Evolutionary conservation across 2,888 invertebrate species (phyloP), one percentile per base, ranked within the genome.

Genomic region (Xanthorhoe spadicearia): DNA sequence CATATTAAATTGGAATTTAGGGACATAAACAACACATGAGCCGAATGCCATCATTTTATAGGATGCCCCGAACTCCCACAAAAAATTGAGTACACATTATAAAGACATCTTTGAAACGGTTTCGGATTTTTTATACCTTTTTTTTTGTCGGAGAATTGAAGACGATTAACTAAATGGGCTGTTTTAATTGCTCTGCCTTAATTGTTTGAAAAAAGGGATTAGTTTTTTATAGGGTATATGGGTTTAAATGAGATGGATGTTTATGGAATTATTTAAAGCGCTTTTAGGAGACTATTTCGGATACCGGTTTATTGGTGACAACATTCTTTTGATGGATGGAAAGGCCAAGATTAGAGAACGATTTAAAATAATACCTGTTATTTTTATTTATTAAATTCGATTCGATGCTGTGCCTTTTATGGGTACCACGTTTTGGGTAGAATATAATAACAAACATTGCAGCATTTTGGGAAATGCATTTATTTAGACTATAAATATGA

Each of bases 181-280:
- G 71, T 75, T 85, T 88, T 89, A 89, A 88, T 89, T 85, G 86
- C 79, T 74, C 64, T 66, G 66, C 75, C 81, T 85, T 86, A 85
- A 88, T 87, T 85, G 86, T 85, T 82, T 82, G 74, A 79, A 76
- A 73, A 68, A 79, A 72, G 71, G 74, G 72, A 78, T 79, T 73
- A 71, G 72, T 73, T 78, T 77, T 84, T 83, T 81, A 78, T 78
- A 65, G 67, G 59, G 50, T 67, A 68, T 60, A 72, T 68, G 77
- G 71, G 74, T 76, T 70, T 69, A 62, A 70, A 73, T 70, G 70
- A 66, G 66, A 70, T 64, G 62, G 59, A 63, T 62, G 69, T 65
- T 72, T 69, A 63, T 64, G 49, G 64, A 58, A 60, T 60, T 28
- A 65, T 60, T 55, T 65, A 38, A 23, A 46, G 46, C 53, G 32